phyloP scores from a whole-genome alignment of 2,113 vertebrate species.

The Ptyas mucosa region DNA sequence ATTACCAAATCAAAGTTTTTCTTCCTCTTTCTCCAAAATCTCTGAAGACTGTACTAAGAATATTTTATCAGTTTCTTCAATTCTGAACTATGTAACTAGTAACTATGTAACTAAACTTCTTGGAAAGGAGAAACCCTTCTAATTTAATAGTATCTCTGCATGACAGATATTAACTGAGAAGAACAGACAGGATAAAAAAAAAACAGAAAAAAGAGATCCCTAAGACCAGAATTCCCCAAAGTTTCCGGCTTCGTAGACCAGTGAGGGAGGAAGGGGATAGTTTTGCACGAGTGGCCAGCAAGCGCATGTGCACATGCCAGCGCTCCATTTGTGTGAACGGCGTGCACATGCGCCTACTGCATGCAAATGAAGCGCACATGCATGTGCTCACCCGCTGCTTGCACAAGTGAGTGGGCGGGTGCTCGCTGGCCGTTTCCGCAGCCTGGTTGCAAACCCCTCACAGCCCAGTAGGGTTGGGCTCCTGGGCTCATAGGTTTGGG shows the following conservation, averaged over 20 bases:
- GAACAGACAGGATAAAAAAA: not conserved
- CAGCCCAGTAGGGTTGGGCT: too few relatives aligned
- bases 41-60: not conserved
- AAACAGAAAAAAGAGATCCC: not conserved
- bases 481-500: too few relatives aligned
- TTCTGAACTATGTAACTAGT: not conserved
- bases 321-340: too few relatives aligned
- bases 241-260: too few relatives aligned
- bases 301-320: too few relatives aligned
- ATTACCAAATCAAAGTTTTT: not conserved
- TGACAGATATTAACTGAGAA: not conserved
- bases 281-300: too few relatives aligned
- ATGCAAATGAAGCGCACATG: too few relatives aligned
- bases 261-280: too few relatives aligned
- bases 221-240: not conserved
- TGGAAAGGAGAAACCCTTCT: not conserved
- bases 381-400: too few relatives aligned
- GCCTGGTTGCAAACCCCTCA: not conserved
- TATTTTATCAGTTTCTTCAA: not conserved
- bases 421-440: too few relatives aligned
- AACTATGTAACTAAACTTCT: not conserved
- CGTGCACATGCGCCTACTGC: too few relatives aligned
- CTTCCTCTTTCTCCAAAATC: not conserved
- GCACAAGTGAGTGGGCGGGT: too few relatives aligned
- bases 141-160: not conserved